Percentiles rank a stretch among this genome's conserved stretches.
Evolutionary conservation across 2,888 invertebrate species (phyloP).

Genomic region (Drosophila emarginata): DNA sequence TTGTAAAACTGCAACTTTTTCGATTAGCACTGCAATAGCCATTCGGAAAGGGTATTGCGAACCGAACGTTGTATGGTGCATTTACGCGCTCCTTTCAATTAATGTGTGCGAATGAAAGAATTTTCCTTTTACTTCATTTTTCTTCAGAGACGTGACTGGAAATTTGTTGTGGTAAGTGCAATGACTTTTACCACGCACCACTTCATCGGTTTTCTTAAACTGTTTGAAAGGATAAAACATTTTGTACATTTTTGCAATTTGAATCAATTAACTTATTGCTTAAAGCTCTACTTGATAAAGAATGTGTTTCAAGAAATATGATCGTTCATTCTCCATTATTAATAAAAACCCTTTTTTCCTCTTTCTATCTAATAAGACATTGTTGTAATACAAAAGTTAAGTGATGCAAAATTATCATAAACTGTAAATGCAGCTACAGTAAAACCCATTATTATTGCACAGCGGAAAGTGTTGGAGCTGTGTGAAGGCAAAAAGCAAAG

Average conservation of each 20-base stretch:
- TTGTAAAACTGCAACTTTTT: no score
- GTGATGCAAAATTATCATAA: constrained; percentile 54
- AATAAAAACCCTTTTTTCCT: not conserved
- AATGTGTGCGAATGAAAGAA: constrained; percentile 15
- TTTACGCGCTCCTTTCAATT: constrained; percentile 49
- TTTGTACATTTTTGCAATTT: not conserved
- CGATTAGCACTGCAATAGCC: no score
- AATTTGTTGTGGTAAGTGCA: constrained; percentile 28
- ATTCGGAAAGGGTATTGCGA: not conserved
- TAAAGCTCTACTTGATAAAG: not conserved
- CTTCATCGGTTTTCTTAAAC: constrained; percentile 32
- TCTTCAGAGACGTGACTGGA: constrained; percentile 26
- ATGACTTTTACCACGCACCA: constrained; percentile 28
- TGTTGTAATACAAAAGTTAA: constrained; percentile 29
- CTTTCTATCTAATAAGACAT: constrained; percentile 4
- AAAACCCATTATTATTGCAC: constrained; percentile 22
- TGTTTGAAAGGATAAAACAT: not conserved
- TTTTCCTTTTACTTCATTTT: constrained; percentile 13
- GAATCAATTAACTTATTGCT: not conserved
- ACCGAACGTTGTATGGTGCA: constrained; percentile 29
- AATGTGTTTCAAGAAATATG: not conserved
- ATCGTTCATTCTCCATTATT: not conserved
- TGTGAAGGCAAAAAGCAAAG: no score
- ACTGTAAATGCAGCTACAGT: constrained; percentile 43
- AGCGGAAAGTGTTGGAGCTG: constrained; percentile 12